Conservation (phyloP, 2,888 invertebrate species). For the Tanytarsus gracilentus region DNA sequence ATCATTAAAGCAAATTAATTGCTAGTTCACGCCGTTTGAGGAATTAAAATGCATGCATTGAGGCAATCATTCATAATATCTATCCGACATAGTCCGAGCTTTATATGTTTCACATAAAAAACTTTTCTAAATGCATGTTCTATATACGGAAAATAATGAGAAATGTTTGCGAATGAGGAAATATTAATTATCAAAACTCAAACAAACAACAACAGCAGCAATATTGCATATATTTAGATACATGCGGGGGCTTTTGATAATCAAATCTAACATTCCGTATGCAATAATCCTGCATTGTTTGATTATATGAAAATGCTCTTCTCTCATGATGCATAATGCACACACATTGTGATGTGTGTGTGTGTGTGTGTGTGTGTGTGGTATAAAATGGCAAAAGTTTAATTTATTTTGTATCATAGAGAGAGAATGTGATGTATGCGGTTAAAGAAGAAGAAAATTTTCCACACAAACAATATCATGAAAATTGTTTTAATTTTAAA, state of each 20-base stretch:
- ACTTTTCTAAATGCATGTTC: not conserved
- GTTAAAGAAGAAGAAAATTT: conserved; percentile 6
- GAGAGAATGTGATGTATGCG: not conserved
- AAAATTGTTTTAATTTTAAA: conserved; percentile 27
- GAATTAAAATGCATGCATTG: not conserved
- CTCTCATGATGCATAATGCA: not conserved
- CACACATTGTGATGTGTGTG: not conserved
- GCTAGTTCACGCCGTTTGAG: too few relatives aligned
- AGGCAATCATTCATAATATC: too few relatives aligned
- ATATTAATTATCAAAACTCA: conserved; percentile 28
- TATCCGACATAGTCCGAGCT: too few relatives aligned
- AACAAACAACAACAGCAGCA: too few relatives aligned
- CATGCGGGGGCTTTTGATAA: conserved; percentile 16
- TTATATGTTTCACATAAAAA: not conserved
- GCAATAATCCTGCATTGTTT: conserved; percentile 27
- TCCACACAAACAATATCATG: not conserved
- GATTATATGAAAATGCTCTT: not conserved
- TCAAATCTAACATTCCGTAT: conserved; percentile 23
- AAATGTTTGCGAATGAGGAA: conserved; percentile 8
- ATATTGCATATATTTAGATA: too few relatives aligned
- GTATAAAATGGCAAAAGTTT: conserved; percentile 14
- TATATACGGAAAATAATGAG: too few relatives aligned
- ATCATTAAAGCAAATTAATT: too few relatives aligned
- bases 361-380: not conserved
- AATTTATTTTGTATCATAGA: conserved; percentile 17